Conservation (phyloP, 2,113 vertebrate species). For the Gadus chalcogrammus region DNA sequence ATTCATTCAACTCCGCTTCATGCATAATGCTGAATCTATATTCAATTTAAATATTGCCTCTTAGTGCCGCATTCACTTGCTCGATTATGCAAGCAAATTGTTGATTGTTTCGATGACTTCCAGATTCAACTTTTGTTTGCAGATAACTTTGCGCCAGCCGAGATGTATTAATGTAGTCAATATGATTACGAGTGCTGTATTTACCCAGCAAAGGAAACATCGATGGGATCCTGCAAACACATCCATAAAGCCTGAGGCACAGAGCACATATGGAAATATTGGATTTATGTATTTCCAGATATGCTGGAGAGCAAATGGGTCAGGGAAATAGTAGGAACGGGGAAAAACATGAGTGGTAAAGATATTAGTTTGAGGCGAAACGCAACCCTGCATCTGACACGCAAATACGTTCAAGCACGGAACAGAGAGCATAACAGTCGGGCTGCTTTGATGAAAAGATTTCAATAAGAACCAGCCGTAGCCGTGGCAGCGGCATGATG, state of each 20-base stretch:
- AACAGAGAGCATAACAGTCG: no score
- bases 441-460: no score
- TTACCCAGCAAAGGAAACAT: conserved; percentile 49
- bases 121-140: conserved; percentile 45
- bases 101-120: conserved; percentile 40
- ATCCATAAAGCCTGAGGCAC: conserved; percentile 62
- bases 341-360: conserved; percentile 46
- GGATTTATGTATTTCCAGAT: conserved; percentile 44
- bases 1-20: conserved; percentile 56
- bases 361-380: conserved; percentile 23
- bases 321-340: conserved; percentile 54
- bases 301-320: conserved; percentile 59
- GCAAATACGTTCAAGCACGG: conserved; percentile 33
- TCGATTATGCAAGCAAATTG: conserved; percentile 47
- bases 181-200: conserved; percentile 63
- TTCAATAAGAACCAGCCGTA: no score
- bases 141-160: conserved; percentile 37
- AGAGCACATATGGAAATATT: conserved; percentile 62
- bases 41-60: conserved; percentile 51
- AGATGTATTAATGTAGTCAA: conserved; percentile 60
- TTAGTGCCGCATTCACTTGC: conserved; percentile 32
- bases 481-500: no score
- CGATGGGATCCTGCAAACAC: conserved; percentile 62
- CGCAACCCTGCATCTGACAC: conserved; percentile 41
- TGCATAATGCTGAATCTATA: conserved; percentile 63